Evolutionary conservation across 2,113 vertebrate species (phyloP), one percentile per base, ranked within the genome.

Genomic region (Saguinus midas): DNA sequence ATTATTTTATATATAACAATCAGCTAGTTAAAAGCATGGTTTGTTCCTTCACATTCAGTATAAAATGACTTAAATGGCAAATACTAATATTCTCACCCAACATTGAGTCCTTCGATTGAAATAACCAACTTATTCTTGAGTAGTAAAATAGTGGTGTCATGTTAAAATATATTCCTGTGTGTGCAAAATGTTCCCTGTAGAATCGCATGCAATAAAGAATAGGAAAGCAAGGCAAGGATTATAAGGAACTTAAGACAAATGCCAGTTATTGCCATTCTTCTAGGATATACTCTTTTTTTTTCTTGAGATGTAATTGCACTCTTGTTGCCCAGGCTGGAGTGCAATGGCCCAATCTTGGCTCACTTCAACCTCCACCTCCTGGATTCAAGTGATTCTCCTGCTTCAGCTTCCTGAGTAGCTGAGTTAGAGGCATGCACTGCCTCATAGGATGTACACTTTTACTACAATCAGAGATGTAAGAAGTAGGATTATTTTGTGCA

Each of bases 151-250:
- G 21, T 75, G 40, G 35, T 21, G 61, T 29, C 12, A 75, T 92
- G 37, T 91, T 95, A 88, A 90, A 85, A 87, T 52, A 20, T 27
- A 92, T 84, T 91, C 52, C 37, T 29, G 14, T 45, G 37, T n/a
- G 2, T 32, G 55, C 3, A n/a, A 88, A 96, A 88, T 13, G 8
- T 40, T 96, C n/a, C 45, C 66, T 48, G 27, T 23, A 17, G 88
- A 94, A 80, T 94, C 16, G 58, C 8, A 85, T 21, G n/a, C 35
- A 95, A 9, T 72, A 52, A 82, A 84, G 79, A 48, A 66, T 29
- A 66, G 23, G 25, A 96, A 94, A 96, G 48, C 25, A 92, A 95
- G 64, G 79, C 76, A 52, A n/a, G 81, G 80, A 84, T 61, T 81
- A 90, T 43, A 45, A 92, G 40, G 52, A 58, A 90, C 32, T 76